Evolutionary conservation across 2,888 invertebrate species (phyloP).

Genomic region (Cheilosia variabilis): DNA sequence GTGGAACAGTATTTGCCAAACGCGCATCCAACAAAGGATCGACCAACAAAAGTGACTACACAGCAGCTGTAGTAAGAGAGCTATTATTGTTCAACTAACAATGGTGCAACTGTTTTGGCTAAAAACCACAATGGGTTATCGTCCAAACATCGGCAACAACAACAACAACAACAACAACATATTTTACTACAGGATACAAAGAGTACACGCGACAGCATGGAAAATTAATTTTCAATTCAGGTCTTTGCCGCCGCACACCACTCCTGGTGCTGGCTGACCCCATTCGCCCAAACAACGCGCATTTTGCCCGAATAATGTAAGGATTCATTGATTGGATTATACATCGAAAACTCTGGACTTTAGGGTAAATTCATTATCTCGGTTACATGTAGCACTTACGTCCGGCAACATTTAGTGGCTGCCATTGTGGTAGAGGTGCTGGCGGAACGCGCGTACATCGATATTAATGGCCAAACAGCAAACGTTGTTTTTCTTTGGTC

Average conservation of each 20-base stretch:
- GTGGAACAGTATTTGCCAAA: constrained; percentile 12
- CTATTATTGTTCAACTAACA: constrained; percentile 65
- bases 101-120: constrained; percentile 68
- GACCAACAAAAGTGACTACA: constrained; percentile 39
- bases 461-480: constrained; percentile 56
- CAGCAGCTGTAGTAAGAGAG: constrained; percentile 29
- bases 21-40: constrained; percentile 29
- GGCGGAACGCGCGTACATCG: not conserved
- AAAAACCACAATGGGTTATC: constrained; percentile 67
- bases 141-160: constrained; percentile 45
- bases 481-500: constrained; percentile 47
- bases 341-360: constrained; percentile 62
- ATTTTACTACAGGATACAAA: constrained; percentile 20
- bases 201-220: constrained; percentile 59
- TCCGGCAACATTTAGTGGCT: constrained; percentile 64
- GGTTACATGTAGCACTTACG: constrained; percentile 61
- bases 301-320: constrained; percentile 57
- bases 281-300: not conserved
- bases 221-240: constrained; percentile 70
- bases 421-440: constrained; percentile 41
- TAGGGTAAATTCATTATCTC: constrained; percentile 67
- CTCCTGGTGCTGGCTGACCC: constrained; percentile 1
- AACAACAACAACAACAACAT: constrained; percentile 52
- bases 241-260: not conserved
- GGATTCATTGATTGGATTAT: constrained; percentile 71